Percentiles rank a stretch among this genome's conserved stretches.
These are phyloP conservation scores for Acheta domesticus DNA, from an alignment of 2,888 invertebrate genomes.

Conservation along the genomic window DNA sequence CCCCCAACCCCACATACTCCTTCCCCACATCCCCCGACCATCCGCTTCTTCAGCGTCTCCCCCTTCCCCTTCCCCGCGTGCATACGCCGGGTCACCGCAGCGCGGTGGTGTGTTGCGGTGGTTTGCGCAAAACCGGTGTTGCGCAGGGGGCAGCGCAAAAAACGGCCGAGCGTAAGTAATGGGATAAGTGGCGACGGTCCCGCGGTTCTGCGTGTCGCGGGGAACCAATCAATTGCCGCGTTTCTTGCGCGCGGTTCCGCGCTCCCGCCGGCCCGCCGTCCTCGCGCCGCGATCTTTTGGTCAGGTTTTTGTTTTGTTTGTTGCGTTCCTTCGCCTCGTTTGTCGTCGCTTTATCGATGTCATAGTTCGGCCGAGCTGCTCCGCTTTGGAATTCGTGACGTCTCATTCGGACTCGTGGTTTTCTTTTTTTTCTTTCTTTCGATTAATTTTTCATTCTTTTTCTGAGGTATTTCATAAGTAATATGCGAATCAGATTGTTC, in stretches of 20 bases:
- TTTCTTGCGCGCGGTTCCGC: background rate
- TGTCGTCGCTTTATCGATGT: background rate
- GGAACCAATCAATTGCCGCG: slow-evolving; percentile 6
- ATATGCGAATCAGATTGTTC: too few species aligned
- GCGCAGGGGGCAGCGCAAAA: background rate
- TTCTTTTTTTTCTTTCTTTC: too few species aligned
- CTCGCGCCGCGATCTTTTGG: background rate
- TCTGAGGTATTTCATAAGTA: too few species aligned
- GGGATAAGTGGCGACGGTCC: background rate
- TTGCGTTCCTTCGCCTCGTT: slow-evolving; percentile 1
- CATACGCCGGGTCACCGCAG: too few species aligned
- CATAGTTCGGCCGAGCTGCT: background rate
- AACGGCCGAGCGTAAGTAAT: background rate
- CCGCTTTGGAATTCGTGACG: background rate
- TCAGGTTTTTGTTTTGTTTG: background rate
- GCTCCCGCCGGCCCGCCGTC: background rate
- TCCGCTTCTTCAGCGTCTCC: too few species aligned
- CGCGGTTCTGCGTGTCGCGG: slow-evolving; percentile 18
- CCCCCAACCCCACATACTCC: too few species aligned
- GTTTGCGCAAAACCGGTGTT: slow-evolving; percentile 18
- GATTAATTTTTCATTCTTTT: too few species aligned
- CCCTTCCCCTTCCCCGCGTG: too few species aligned
- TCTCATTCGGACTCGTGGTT: too few species aligned
- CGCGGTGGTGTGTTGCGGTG: background rate
- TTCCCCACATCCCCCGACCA: too few species aligned